Evolutionary conservation across 2,888 invertebrate species (phyloP), one percentile per base, ranked within the genome.

Genomic region (Tanytarsus gracilentus): DNA sequence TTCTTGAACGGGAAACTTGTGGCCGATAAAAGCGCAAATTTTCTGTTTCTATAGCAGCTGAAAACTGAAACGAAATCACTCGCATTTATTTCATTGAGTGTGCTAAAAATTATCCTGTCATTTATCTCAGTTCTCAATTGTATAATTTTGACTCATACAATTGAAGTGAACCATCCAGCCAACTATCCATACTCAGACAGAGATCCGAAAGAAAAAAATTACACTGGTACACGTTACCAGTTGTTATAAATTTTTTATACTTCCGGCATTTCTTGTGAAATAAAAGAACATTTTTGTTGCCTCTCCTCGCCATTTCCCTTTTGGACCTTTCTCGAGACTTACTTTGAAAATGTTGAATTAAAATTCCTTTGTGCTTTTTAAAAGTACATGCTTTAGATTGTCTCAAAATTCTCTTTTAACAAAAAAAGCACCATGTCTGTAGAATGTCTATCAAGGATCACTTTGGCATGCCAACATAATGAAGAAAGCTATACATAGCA

Each of bases 261-360:
- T 58, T 58, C 58, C 58, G 58, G 58, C 58, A 58, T 58, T 58
- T 18, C 48, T n/a, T n/a, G n/a, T 27, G 29, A 58, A 36, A 36
- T 36, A 16, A 36, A 44, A 44, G 44, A 25, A 23, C 27, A 30
- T 16, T 51, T 51, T 51, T 18, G 7, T 27, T 51, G 23, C 36
- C 18, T 44, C 23, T 44, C 48, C 30, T 44, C 27, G 23, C 18
- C 18, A 14, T 27, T 58, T 58, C 58, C 58, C 48, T 58, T 30
- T 30, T 48, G 58, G 58, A 58, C 58, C 27, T 58, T 36, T 18
- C 23, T 23, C n/a, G 33, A 5, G 9, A 33, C 33, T 4, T 33
- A 33, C 33, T 33, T 33, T 11, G 9, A 33, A 33, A 33, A 23
- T 44, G 18, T 44, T 18, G 18, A 23, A 16, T 11, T 23, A 16